Evolutionary conservation across 2,888 invertebrate genomes (phyloP).

Genomic region (Microplitis manilae): DNA sequence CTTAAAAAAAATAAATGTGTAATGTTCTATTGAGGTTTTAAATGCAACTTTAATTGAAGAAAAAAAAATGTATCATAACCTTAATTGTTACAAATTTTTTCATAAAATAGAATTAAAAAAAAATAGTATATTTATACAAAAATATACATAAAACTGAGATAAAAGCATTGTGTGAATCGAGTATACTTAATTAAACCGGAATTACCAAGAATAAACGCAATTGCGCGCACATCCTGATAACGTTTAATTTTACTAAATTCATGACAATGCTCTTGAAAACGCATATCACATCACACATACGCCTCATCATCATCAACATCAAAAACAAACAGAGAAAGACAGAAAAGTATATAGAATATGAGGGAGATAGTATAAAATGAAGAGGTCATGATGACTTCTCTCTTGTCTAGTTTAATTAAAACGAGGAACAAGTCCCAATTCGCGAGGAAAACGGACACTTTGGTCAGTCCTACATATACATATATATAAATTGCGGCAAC

Average conservation of each 20-base stretch:
- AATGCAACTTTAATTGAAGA: too few relatives aligned
- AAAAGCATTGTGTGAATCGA: constrained; percentile 46
- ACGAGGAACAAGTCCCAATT: constrained; percentile 65
- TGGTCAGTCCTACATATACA: constrained; percentile 44
- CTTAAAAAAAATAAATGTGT: not conserved
- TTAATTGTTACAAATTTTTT: not conserved
- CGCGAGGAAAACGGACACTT: constrained; percentile 45
- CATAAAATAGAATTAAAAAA: not conserved
- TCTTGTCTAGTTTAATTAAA: constrained; percentile 65
- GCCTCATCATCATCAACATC: constrained; percentile 31
- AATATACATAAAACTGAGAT: constrained; percentile 27
- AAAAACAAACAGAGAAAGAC: constrained; percentile 1
- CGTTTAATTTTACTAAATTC: constrained; percentile 37
- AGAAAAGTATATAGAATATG: constrained; percentile 3
- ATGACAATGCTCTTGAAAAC: constrained; percentile 26
- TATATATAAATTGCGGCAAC: constrained; percentile 6
- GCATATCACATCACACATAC: constrained; percentile 29
- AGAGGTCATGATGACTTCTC: constrained; percentile 50
- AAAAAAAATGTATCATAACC: not conserved
- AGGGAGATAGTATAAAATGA: constrained; percentile 29
- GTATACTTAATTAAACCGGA: constrained; percentile 65
- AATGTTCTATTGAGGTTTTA: too few relatives aligned
- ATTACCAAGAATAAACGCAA: constrained; percentile 69
- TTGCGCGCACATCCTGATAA: constrained; percentile 65
- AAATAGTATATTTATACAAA: not conserved